Conservation (phyloP, 2,797 vertebrate genomes). For the Hydrocynus forskahlii region DNA sequence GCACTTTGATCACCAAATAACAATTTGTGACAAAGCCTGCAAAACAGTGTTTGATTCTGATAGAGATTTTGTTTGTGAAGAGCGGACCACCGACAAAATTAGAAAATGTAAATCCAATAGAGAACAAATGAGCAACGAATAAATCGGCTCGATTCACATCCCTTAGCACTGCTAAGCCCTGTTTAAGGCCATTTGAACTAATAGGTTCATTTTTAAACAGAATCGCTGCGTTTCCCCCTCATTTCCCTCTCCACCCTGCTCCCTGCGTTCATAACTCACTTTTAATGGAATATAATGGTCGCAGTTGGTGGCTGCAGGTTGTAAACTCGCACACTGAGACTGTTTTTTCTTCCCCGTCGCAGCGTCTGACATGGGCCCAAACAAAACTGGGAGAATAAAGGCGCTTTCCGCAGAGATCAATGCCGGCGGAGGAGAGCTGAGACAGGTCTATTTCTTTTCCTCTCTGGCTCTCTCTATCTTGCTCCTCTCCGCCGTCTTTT, state of each 20-base stretch:
- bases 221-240: not conserved
- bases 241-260: conserved; percentile 27
- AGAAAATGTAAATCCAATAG: not conserved
- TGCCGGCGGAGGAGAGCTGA: conserved; percentile 67
- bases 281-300: conserved; percentile 54
- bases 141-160: not conserved
- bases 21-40: not conserved
- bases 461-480: conserved; percentile 72
- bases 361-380: conserved; percentile 61
- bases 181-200: not conserved
- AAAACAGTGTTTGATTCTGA: not conserved
- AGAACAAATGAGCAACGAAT: not conserved
- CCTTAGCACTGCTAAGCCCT: conserved; percentile 1
- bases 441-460: conserved; percentile 69
- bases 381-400: conserved; percentile 73
- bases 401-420: conserved; percentile 71
- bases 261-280: conserved; percentile 50
- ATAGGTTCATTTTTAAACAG: conserved; percentile 15
- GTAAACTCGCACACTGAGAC: conserved; percentile 43
- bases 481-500: conserved; percentile 76
- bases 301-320: conserved; percentile 46
- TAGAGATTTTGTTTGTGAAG: not conserved
- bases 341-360: conserved; percentile 27
- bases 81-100: not conserved
- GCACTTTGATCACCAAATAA: not conserved